Evolutionary conservation across 2,113 vertebrate genomes (phyloP).

Genomic region (Clinocottus analis): DNA sequence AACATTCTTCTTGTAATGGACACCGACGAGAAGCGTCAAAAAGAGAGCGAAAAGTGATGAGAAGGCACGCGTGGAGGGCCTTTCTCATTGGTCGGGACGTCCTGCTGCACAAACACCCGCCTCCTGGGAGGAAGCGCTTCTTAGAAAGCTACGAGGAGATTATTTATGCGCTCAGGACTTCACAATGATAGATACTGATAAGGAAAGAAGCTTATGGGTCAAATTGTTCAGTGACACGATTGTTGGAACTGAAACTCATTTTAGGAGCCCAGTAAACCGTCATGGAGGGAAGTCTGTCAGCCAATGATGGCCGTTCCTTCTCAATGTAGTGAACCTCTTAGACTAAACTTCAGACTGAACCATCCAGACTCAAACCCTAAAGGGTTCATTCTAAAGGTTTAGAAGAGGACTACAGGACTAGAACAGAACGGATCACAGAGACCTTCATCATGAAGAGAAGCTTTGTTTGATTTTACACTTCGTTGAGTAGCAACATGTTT

Average conservation of each 20-base stretch:
- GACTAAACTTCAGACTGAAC: no score
- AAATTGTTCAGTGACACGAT: background rate
- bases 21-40: conserved; percentile 10
- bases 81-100: background rate
- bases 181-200: background rate
- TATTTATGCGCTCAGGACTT: background rate
- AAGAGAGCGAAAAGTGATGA: conserved; percentile 6
- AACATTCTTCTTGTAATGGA: conserved; percentile 9
- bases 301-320: no score
- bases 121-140: conserved; percentile 2
- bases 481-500: background rate
- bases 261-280: background rate
- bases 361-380: no score
- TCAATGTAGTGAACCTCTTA: no score
- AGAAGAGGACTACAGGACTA: no score
- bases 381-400: no score
- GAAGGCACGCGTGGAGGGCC: conserved; percentile 5
- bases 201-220: background rate
- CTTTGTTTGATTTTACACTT: background rate
- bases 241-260: background rate
- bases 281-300: background rate
- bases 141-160: background rate
- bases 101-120: background rate
- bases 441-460: background rate
- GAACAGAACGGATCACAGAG: background rate